These are phyloP conservation scores for Eupithecia abbreviata DNA, from an alignment of 2,888 invertebrate species.

Conservation along the genomic window DNA sequence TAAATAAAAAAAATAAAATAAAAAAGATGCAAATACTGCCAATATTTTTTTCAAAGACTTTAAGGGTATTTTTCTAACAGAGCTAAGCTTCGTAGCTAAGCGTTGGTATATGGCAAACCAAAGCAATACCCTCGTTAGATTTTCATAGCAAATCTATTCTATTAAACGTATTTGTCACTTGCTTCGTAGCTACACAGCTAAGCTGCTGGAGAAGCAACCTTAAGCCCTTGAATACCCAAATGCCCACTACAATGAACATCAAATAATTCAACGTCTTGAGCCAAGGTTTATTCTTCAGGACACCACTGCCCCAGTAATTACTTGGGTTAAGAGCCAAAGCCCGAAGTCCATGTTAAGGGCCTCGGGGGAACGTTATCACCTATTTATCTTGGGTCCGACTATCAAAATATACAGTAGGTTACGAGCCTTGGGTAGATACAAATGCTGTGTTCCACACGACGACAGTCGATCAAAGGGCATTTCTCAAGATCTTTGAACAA, in stretches of 20 bases:
- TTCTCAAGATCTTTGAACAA: neutral
- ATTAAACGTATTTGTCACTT: neutral
- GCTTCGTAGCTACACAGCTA: neutral
- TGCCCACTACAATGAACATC: slow-evolving; percentile 19
- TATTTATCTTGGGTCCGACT: slow-evolving; percentile 62
- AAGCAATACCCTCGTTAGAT: too few species aligned
- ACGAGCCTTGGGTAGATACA: neutral
- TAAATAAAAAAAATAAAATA: too few species aligned
- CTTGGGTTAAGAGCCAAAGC: slow-evolving; percentile 67
- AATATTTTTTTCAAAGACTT: neutral
- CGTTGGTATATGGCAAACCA: neutral
- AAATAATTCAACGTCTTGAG: slow-evolving; percentile 57
- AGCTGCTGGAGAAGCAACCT: neutral
- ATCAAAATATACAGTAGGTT: slow-evolving; percentile 30
- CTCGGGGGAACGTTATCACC: slow-evolving; percentile 76
- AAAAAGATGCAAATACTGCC: neutral
- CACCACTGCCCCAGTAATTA: slow-evolving; percentile 71
- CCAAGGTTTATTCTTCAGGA: slow-evolving; percentile 44
- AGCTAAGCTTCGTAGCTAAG: neutral
- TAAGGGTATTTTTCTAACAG: neutral
- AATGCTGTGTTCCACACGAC: neutral
- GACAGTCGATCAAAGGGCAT: neutral
- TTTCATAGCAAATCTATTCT: neutral
- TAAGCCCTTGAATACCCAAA: neutral
- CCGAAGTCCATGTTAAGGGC: slow-evolving; percentile 76